A percentile compares a stretch with the other conserved stretches of the same genome.
Conservation (phyloP, 2,113 vertebrate genomes). For the Phyllostomus discolor region DNA sequence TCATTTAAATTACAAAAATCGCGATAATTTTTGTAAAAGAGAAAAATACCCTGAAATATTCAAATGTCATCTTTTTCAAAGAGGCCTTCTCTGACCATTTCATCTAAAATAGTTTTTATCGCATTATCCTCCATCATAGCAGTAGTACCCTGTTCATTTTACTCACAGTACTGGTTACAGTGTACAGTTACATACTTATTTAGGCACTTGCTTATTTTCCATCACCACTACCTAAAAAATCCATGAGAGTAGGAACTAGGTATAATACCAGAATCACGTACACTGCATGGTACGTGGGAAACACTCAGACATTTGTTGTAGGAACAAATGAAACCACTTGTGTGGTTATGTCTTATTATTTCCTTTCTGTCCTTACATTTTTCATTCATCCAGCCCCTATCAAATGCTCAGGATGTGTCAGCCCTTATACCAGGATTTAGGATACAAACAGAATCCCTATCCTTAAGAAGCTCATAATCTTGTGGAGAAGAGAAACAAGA, state of each 20-base stretch:
- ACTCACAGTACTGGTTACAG: not conserved
- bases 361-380: not conserved
- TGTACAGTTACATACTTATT: not conserved
- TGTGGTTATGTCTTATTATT: constrained; percentile 6
- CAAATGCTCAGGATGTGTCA: not conserved
- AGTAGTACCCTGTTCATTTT: not conserved
- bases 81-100: not conserved
- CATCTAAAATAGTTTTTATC: not conserved
- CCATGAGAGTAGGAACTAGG: not conserved
- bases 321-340: not conserved
- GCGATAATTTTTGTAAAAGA: not conserved
- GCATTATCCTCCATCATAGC: not conserved
- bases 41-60: constrained; percentile 25
- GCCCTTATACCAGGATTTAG: not conserved
- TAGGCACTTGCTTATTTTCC: constrained; percentile 23
- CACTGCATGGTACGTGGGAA: not conserved
- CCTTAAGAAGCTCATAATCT: not conserved
- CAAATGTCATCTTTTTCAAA: constrained; percentile 26
- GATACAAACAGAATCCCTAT: not conserved
- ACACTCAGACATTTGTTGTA: not conserved
- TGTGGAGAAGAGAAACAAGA: not conserved
- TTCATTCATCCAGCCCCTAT: not conserved
- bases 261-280: not conserved
- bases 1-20: constrained; percentile 15
- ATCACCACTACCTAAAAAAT: not conserved